These are phyloP conservation scores for Chrysocyon brachyurus DNA, from an alignment of 2,797 vertebrate genomes.

Conservation along the genomic window DNA sequence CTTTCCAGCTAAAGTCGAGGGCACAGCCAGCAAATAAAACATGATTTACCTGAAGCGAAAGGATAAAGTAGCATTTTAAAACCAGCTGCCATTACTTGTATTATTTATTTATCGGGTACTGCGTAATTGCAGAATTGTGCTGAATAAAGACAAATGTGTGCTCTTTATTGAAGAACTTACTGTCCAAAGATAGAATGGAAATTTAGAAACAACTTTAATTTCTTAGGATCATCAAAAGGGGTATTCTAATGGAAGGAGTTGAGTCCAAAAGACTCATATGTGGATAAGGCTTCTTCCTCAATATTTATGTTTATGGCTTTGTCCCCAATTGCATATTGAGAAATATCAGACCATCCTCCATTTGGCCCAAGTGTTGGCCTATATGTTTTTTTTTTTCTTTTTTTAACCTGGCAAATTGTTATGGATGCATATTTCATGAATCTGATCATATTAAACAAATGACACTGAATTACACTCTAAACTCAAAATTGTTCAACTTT, in stretches of 20 bases:
- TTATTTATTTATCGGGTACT: constrained; percentile 66
- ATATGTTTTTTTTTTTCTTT: neutral
- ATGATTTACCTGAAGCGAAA: constrained; percentile 63
- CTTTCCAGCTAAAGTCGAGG: constrained; percentile 30
- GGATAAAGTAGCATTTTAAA: constrained; percentile 67
- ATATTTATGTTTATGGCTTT: constrained; percentile 11
- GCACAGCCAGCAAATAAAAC: constrained; percentile 41
- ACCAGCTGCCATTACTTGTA: constrained; percentile 58
- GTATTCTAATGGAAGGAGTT: neutral
- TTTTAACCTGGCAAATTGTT: constrained; percentile 25
- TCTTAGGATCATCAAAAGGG: constrained; percentile 32
- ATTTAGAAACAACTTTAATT: constrained; percentile 49
- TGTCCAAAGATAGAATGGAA: constrained; percentile 47
- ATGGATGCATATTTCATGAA: constrained; percentile 12
- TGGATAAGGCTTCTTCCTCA: neutral
- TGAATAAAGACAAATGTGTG: constrained; percentile 71
- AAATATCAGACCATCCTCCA: neutral
- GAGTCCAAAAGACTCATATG: neutral
- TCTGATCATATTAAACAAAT: constrained; percentile 49
- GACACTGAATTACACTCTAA: neutral
- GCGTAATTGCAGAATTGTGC: constrained; percentile 48
- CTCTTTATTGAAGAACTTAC: constrained; percentile 42
- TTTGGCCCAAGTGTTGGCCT: neutral
- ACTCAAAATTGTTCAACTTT: neutral
- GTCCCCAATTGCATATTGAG: neutral